Evolutionary conservation across 2,888 invertebrate species (phyloP).

Genomic region (Flabesymbios commensalis): DNA sequence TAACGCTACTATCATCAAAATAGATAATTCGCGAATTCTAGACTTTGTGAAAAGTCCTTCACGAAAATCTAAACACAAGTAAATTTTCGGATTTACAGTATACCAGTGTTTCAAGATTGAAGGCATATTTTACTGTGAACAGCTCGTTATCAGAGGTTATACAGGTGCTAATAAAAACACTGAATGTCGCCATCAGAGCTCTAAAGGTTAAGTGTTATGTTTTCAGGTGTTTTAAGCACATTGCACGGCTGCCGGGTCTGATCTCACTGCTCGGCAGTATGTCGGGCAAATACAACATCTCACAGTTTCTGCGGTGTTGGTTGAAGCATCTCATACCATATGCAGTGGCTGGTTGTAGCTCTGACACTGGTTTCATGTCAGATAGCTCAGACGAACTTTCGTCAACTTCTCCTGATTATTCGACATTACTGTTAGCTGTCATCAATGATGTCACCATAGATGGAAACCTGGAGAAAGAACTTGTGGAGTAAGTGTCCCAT

Average conservation of each 20-base stretch:
- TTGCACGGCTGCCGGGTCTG: slow-evolving; percentile 31
- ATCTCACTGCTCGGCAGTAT: slow-evolving; percentile 39
- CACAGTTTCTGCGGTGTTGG: slow-evolving; percentile 39
- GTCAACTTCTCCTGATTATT: slow-evolving; percentile 30
- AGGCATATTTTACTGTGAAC: no score
- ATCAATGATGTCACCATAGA: slow-evolving; percentile 40
- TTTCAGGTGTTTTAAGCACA: slow-evolving; percentile 6
- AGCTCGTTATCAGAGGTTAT: no score
- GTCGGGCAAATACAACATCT: slow-evolving; percentile 36
- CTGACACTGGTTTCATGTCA: slow-evolving; percentile 41
- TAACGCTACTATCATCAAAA: no score
- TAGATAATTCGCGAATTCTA: no score
- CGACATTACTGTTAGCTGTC: slow-evolving; percentile 41
- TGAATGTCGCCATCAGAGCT: background rate
- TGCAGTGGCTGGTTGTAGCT: slow-evolving; percentile 41
- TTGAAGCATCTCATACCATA: slow-evolving; percentile 45
- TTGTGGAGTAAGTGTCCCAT: slow-evolving; percentile 42
- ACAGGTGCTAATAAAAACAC: no score
- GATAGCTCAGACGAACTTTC: slow-evolving; percentile 40
- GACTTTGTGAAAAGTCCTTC: no score
- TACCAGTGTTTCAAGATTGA: no score
- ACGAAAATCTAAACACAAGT: no score
- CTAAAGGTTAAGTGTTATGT: background rate
- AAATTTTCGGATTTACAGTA: no score
- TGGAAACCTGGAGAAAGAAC: slow-evolving; percentile 31